Evolutionary conservation across 2,113 vertebrate species (phyloP).

Genomic region (Ariopsis seemanni): DNA sequence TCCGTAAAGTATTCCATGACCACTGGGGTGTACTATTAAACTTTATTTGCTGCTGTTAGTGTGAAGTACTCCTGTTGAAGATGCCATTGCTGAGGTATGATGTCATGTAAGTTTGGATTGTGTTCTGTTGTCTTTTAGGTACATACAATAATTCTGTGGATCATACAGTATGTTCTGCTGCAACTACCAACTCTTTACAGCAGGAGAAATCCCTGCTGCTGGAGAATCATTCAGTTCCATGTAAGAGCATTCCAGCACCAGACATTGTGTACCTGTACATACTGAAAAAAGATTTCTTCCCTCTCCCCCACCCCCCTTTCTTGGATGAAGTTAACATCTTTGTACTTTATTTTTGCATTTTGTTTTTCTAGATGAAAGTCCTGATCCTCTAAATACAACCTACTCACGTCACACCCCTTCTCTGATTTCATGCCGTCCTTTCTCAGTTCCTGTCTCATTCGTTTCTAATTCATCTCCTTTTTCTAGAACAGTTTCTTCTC

Average conservation of each 20-base stretch:
- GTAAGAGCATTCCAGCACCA: not conserved
- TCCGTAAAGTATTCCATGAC: too few species aligned
- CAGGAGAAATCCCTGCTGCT: constrained; percentile 1
- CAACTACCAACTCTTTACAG: not conserved
- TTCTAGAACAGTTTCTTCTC: not conserved
- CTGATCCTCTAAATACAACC: not conserved
- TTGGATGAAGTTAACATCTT: not conserved
- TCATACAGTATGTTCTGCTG: not conserved
- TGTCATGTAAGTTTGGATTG: not conserved
- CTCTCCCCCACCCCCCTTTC: too few species aligned
- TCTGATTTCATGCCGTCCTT: not conserved
- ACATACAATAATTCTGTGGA: not conserved
- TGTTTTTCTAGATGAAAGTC: not conserved
- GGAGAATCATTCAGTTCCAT: not conserved
- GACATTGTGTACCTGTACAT: not conserved
- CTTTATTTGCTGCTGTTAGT: too few species aligned
- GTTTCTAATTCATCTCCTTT: not conserved
- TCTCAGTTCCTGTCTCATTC: not conserved
- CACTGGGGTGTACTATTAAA: too few species aligned
- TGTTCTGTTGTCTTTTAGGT: not conserved
- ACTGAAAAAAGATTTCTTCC: not conserved
- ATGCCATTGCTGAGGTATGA: not conserved
- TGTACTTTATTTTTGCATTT: not conserved
- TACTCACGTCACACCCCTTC: not conserved
- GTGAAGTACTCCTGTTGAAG: not conserved